Base-by-base conservation (phyloP, 2,113 vertebrate species). In the Ondatra zibethicus region DNA sequence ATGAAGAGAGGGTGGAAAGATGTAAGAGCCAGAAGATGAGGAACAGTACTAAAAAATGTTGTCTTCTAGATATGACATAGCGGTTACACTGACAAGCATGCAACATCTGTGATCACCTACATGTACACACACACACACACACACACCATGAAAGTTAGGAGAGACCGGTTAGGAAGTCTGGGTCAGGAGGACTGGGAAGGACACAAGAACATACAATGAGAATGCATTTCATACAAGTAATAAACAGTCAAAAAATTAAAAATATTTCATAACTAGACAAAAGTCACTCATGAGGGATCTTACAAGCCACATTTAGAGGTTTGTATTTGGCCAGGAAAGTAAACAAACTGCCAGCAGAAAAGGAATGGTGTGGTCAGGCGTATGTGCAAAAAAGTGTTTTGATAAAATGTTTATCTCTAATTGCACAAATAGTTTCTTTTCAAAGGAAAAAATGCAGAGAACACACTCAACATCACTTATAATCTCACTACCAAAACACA, bases 351-450 rank as follows among this genome's bases (percentile, higher is more conserved):
- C 45, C 70, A 65, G 7, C 0, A 92, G 58, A 88, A 42, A 27
- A 14, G 27, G 5, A 92, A 39, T 47, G 36, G 39, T 61, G 36
- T 52, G 42, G 76, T 36, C 63, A 75, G 27, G 17, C 72, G 29
- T n/a, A 2, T 42, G 2, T 23, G 12, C 33, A 72, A 58, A 65
- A 63, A 36, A 42, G 14, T 81, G 27, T 94, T 91, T 89, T 10
- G 66, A 52, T 45, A 70, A 94, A 91, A 33, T 36, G 7, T 75
- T 91, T 90, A 45, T 73, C 55, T 94, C 58, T 42, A 65, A 23
- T 78, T 63, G 29, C 45, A 90, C 80, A 93, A 87, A 58, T 16
- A 36, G 39, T 27, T 89, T 93, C 7, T 95, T 89, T 95, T 65
- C 75, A 63, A 70, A 33, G 29, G 66, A 12, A 75, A 70, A 58